A percentile compares a stretch with the other conserved stretches of the same genome.
These are phyloP conservation scores for Bicyclus anynana DNA, from an alignment of 1,140 invertebrate species.

Conservation along the genomic window DNA sequence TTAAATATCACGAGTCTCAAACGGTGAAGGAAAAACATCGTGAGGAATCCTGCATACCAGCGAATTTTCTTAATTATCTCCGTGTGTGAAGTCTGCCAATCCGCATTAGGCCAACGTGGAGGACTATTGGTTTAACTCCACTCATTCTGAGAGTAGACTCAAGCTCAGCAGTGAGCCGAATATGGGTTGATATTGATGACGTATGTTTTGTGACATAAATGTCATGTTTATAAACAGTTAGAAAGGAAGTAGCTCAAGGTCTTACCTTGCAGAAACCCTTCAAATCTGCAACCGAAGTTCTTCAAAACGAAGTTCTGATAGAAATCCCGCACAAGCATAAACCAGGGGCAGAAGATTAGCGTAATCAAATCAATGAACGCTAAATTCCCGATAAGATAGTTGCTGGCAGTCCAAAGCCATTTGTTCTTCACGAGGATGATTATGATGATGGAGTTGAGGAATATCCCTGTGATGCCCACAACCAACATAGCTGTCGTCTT, in stretches of 20 bases:
- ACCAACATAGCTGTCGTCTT: slow-evolving; percentile 80
- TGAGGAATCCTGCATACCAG: too few relatives aligned
- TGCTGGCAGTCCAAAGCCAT: slow-evolving; percentile 85
- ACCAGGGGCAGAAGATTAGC: slow-evolving; percentile 85
- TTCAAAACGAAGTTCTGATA: slow-evolving; percentile 87
- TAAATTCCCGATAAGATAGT: slow-evolving; percentile 88
- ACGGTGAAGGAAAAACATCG: too few relatives aligned
- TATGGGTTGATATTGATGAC: too few relatives aligned
- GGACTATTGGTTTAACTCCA: too few relatives aligned
- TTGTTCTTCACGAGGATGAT: slow-evolving; percentile 82
- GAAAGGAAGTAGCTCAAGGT: neutral
- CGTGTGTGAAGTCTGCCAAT: too few relatives aligned
- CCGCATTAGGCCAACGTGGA: too few relatives aligned
- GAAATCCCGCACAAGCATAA: slow-evolving; percentile 83
- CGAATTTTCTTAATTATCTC: too few relatives aligned
- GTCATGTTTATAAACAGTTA: neutral
- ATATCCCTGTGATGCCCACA: slow-evolving; percentile 82
- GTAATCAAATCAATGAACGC: slow-evolving; percentile 86
- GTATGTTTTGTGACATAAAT: too few relatives aligned
- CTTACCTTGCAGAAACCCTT: slow-evolving; percentile 83
- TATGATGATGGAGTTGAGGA: slow-evolving; percentile 85
- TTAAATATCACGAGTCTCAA: too few relatives aligned
- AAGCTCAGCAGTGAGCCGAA: too few relatives aligned
- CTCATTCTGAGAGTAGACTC: too few relatives aligned
- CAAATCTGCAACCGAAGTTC: slow-evolving; percentile 81